Evolutionary conservation across 2,113 vertebrate genomes (phyloP).

Genomic region (Spheniscus mendiculus): DNA sequence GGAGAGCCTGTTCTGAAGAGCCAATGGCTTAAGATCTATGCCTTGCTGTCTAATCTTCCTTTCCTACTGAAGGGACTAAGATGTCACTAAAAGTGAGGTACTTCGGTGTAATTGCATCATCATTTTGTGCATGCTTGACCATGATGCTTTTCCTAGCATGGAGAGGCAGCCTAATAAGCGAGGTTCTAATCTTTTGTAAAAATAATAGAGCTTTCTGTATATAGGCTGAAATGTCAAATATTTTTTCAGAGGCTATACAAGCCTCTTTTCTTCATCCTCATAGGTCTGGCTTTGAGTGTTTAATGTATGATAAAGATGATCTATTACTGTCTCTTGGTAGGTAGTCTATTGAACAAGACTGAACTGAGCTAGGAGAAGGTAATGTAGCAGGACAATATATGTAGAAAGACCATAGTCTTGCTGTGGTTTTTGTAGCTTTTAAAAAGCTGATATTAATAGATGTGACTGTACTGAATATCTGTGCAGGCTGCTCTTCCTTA

Average conservation of each 20-base stretch:
- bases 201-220: neutral
- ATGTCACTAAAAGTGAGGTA: neutral
- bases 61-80: neutral
- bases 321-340: neutral
- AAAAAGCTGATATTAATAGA: neutral
- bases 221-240: neutral
- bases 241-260: neutral
- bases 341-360: neutral
- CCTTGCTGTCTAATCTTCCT: neutral
- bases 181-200: neutral
- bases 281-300: neutral
- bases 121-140: neutral
- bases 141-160: neutral
- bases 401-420: neutral
- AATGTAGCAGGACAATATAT: neutral
- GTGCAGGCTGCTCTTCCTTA: neutral
- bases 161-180: conserved; percentile 29
- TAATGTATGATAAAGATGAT: neutral
- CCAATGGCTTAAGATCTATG: neutral
- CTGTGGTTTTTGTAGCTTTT: neutral
- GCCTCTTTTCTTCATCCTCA: neutral
- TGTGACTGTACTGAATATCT: neutral
- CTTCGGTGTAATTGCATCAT: neutral
- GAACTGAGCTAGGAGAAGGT: neutral
- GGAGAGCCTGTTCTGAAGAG: neutral